phyloP scores from a whole-genome alignment of 2,797 vertebrate species.

The Falco biarmicus region DNA sequence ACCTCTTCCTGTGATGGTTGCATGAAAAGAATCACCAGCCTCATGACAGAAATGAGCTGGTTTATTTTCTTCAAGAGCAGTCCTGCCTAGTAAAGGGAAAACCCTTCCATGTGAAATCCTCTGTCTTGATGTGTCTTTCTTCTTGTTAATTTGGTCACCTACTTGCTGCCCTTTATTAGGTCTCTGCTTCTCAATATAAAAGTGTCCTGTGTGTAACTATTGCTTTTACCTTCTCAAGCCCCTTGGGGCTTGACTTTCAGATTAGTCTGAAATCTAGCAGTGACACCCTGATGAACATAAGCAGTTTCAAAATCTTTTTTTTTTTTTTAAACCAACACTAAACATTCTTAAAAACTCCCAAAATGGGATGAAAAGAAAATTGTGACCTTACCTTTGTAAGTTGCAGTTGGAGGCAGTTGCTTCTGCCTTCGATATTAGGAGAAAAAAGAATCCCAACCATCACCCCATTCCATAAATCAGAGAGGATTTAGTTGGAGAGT shows the following conservation, averaged over 20 bases:
- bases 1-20: background rate
- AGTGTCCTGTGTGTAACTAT: background rate
- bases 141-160: background rate
- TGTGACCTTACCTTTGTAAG: background rate
- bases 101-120: background rate
- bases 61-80: background rate
- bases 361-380: background rate
- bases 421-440: background rate
- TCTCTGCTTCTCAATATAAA: background rate
- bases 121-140: background rate
- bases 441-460: background rate
- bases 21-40: background rate
- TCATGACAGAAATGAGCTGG: background rate
- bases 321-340: background rate
- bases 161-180: background rate
- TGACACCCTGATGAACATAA: background rate
- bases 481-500: background rate
- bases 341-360: background rate
- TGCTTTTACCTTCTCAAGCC: background rate
- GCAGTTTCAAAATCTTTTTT: background rate
- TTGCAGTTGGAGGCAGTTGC: background rate
- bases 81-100: background rate
- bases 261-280: background rate
- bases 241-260: background rate
- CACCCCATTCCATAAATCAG: constrained; percentile 40